Conservation (phyloP, 1,140 invertebrate genomes). For the Tetragnatha versicolor region DNA sequence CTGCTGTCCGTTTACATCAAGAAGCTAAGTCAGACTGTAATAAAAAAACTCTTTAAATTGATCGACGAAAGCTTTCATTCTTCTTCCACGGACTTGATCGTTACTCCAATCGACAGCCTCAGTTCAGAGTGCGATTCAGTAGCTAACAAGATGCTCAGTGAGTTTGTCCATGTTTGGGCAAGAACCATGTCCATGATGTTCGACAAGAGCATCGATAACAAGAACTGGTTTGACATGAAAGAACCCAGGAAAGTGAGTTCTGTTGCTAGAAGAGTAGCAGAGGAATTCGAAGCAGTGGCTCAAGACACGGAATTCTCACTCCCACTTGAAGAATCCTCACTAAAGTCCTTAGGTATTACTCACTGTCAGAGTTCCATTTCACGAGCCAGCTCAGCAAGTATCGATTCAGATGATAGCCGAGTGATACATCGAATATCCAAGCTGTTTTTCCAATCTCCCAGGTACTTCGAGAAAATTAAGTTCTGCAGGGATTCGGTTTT, state of each 20-base stretch:
- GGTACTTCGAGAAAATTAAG: not conserved
- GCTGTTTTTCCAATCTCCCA: not conserved
- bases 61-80: not conserved
- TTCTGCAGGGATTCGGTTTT: constrained; percentile 12
- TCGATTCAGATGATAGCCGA: not conserved
- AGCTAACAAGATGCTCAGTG: not conserved
- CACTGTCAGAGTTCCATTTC: not conserved
- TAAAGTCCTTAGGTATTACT: not conserved
- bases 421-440: not conserved
- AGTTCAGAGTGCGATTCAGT: not conserved
- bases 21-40: not conserved
- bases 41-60: not conserved
- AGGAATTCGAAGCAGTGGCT: not conserved
- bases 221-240: constrained; percentile 15
- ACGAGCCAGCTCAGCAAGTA: not conserved
- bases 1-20: too few relatives aligned
- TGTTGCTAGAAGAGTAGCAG: not conserved
- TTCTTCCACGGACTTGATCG: not conserved
- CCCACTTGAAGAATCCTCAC: too few relatives aligned
- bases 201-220: not conserved
- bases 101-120: not conserved
- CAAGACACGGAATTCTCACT: not conserved
- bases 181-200: not conserved
- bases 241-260: constrained; percentile 18
- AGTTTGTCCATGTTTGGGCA: not conserved